Evolutionary conservation across 2,888 invertebrate species (phyloP).

Genomic region (Aelia acuminata): DNA sequence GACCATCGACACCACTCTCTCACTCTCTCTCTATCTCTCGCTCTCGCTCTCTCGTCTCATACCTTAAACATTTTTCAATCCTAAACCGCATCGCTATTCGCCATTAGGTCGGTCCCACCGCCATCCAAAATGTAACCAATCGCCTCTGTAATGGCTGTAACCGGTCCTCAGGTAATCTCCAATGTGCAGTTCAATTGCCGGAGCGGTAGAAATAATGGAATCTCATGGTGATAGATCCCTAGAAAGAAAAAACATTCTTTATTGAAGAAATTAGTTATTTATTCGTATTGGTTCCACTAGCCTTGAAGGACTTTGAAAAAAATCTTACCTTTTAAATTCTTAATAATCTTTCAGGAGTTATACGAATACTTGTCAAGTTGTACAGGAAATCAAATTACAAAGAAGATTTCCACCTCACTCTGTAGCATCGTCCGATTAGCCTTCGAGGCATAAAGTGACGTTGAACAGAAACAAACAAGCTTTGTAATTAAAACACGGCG

Average conservation of each 20-base stretch:
- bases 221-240: neutral
- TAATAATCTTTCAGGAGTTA: neutral
- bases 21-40: too few species aligned
- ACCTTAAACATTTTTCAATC: slow-evolving; percentile 55
- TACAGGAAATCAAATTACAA: too few species aligned
- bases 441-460: too few species aligned
- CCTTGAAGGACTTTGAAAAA: neutral
- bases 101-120: neutral
- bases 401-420: too few species aligned
- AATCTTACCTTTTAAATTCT: neutral
- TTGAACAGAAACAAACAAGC: too few species aligned
- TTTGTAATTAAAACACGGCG: too few species aligned
- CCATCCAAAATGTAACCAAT: slow-evolving; percentile 34
- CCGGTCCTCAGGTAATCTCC: neutral
- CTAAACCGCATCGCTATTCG: slow-evolving; percentile 13
- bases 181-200: neutral
- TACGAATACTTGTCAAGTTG: neutral
- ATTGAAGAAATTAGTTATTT: neutral
- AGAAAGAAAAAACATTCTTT: neutral
- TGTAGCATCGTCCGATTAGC: too few species aligned
- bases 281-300: neutral
- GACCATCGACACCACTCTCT: neutral
- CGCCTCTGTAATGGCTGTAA: neutral
- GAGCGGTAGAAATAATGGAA: neutral
- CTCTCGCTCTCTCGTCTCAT: slow-evolving; percentile 42